Percentiles rank a stretch among this genome's conserved stretches.
Evolutionary conservation across 2,797 vertebrate genomes (phyloP).

Genomic region (Aplochiton taeniatus): DNA sequence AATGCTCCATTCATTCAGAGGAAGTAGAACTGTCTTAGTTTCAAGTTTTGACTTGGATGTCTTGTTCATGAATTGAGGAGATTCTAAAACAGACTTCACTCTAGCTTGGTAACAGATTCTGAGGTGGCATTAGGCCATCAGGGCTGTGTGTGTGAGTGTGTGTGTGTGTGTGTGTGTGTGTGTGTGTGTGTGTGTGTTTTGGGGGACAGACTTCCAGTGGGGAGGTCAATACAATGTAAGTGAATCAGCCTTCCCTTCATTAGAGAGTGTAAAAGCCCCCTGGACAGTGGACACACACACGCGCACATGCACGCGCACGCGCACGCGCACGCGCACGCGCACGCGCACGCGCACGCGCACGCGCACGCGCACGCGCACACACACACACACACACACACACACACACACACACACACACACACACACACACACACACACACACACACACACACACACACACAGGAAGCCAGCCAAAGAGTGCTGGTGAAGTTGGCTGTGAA

Average conservation of each 20-base stretch:
- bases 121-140: too few relatives aligned
- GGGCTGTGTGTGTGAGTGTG: too few relatives aligned
- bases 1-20: too few relatives aligned
- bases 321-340: too few relatives aligned
- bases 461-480: not conserved
- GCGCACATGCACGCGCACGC: too few relatives aligned
- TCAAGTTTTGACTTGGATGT: too few relatives aligned
- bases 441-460: not conserved
- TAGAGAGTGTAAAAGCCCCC: slow-evolving; percentile 16
- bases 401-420: not conserved
- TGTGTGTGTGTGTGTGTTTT: slow-evolving; percentile 2
- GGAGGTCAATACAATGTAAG: slow-evolving; percentile 29
- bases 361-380: not conserved
- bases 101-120: too few relatives aligned
- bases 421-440: not conserved
- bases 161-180: too few relatives aligned
- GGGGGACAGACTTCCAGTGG: slow-evolving; percentile 11
- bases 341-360: not conserved
- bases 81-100: too few relatives aligned
- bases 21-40: too few relatives aligned
- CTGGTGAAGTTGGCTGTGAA: not conserved
- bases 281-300: not conserved
- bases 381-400: not conserved
- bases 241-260: slow-evolving; percentile 31
- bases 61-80: too few relatives aligned